These are phyloP conservation scores for Muscidifurax raptorellus DNA, from an alignment of 1,140 invertebrate species.

Conservation along the genomic window DNA sequence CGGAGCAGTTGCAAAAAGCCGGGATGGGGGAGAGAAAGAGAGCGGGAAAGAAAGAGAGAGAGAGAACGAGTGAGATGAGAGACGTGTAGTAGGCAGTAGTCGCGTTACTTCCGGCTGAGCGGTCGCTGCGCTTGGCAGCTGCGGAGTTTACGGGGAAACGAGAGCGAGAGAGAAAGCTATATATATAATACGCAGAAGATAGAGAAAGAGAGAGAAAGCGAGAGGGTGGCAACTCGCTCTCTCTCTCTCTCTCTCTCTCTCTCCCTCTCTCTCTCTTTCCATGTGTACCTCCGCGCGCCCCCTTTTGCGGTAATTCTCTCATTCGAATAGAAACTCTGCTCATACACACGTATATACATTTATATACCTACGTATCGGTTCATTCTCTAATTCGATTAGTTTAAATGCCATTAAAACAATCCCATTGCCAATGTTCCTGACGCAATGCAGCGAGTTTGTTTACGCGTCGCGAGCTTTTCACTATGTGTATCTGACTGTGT, in stretches of 20 bases:
- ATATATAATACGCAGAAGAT: constrained; percentile 4
- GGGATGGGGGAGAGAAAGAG: constrained; percentile 25
- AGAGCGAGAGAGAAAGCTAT: constrained; percentile 48
- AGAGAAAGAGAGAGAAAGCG: not conserved
- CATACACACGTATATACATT: not conserved
- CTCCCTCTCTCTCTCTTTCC: constrained; percentile 8
- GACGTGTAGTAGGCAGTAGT: constrained; percentile 73
- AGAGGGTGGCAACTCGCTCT: constrained; percentile 1
- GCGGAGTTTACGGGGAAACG: constrained; percentile 71
- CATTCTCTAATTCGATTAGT: constrained; percentile 75
- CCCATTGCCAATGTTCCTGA: constrained; percentile 67
- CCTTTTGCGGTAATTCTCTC: constrained; percentile 7
- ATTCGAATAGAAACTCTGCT: not conserved
- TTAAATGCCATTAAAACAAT: constrained; percentile 76
- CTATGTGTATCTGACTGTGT: not conserved
- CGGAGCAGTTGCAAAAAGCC: constrained; percentile 15
- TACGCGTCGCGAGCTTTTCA: constrained; percentile 15
- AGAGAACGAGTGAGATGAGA: constrained; percentile 50
- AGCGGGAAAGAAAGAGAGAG: constrained; percentile 51
- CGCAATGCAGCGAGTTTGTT: constrained; percentile 42
- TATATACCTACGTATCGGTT: constrained; percentile 48
- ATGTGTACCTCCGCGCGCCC: not conserved
- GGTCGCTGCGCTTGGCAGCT: constrained; percentile 75
- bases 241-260: not conserved
- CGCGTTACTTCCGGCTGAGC: constrained; percentile 75